phyloP scores from a whole-genome alignment of 1,140 invertebrate genomes.

The Drosophila kanapiae region DNA sequence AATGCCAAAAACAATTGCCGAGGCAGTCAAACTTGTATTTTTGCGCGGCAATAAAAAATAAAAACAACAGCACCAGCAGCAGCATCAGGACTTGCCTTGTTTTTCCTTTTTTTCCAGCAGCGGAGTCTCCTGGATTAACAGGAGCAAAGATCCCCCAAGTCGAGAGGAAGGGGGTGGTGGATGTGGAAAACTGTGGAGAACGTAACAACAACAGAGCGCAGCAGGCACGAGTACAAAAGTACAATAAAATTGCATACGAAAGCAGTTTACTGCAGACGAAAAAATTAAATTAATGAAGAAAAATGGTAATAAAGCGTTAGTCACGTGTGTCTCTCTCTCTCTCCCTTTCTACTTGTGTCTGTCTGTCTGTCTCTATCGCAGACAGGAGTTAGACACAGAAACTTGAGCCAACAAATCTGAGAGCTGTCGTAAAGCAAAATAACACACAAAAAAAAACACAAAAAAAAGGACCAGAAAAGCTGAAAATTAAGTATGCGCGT shows the following conservation, averaged over 20 bases:
- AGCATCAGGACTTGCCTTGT: conserved; percentile 34
- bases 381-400: conserved; percentile 42
- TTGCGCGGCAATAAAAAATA: conserved; percentile 80
- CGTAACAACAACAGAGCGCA: conserved; percentile 79
- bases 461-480: neutral
- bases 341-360: conserved; percentile 2
- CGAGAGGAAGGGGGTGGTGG: too few relatives aligned
- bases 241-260: conserved; percentile 83
- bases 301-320: conserved; percentile 83
- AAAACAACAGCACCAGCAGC: conserved; percentile 49
- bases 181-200: conserved; percentile 40
- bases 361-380: conserved; percentile 12
- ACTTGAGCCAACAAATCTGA: conserved; percentile 46
- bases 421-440: conserved; percentile 31
- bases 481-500: conserved; percentile 42
- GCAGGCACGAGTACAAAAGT: conserved; percentile 81
- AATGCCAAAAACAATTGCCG: conserved; percentile 37
- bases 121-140: conserved; percentile 39
- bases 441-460: neutral
- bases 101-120: conserved; percentile 1
- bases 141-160: conserved; percentile 36
- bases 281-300: conserved; percentile 83
- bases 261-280: conserved; percentile 83
- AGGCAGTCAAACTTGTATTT: conserved; percentile 73
- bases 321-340: conserved; percentile 65